Conservation (phyloP, 2,888 invertebrate species). For the Tenthredo scrophulariae region DNA sequence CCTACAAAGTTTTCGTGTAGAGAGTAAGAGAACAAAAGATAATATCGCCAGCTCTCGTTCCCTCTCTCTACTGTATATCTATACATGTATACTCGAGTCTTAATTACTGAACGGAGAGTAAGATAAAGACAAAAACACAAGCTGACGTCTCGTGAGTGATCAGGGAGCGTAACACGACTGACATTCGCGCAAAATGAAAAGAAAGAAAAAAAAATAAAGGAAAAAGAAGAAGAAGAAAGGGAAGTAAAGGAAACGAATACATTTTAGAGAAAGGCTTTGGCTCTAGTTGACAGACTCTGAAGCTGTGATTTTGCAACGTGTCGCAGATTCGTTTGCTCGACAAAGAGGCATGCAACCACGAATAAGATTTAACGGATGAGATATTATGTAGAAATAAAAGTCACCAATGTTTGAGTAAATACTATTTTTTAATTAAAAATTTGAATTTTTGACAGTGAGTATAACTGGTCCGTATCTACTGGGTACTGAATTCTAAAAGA, state of each 20-base stretch:
- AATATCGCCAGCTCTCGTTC: constrained; percentile 65
- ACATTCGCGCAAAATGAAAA: constrained; percentile 68
- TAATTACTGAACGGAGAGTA: constrained; percentile 70
- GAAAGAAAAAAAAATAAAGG: constrained; percentile 24
- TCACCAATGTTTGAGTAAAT: no score
- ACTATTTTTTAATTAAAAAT: not conserved
- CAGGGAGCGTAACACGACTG: constrained; percentile 66
- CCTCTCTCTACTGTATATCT: constrained; percentile 56
- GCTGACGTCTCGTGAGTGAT: constrained; percentile 70
- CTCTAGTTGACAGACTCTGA: not conserved
- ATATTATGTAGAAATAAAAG: not conserved
- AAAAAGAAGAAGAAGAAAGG: not conserved
- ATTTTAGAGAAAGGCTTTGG: constrained; percentile 30
- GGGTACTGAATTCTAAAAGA: not conserved
- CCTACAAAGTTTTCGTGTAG: constrained; percentile 43
- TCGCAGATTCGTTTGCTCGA: not conserved
- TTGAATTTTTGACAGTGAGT: no score
- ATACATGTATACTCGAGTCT: constrained; percentile 62
- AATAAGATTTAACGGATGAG: not conserved
- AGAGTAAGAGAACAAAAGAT: constrained; percentile 71
- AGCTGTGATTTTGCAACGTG: not conserved
- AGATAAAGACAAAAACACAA: constrained; percentile 68
- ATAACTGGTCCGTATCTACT: not conserved
- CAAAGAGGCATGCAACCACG: not conserved
- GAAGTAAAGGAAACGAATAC: constrained; percentile 5